Evolutionary conservation across 2,797 vertebrate genomes (phyloP), one percentile per base, ranked within the genome.

Genomic region (Pteronotus mesoamericanus): DNA sequence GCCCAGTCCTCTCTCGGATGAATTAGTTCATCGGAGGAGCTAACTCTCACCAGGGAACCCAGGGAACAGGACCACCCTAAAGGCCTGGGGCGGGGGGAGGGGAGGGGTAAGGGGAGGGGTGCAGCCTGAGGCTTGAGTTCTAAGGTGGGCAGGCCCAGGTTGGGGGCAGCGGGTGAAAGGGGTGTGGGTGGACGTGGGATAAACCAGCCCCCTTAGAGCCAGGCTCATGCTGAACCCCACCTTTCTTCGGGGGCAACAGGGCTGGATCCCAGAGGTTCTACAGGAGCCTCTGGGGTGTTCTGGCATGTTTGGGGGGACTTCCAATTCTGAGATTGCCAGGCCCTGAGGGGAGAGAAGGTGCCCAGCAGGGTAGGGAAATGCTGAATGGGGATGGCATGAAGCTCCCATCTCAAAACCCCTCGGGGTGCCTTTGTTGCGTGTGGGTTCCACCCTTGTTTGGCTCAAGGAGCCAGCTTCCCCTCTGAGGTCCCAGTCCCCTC

Each of bases 331-430:
- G 57, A 34, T 2, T 32, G 6, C 46, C 39, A 69, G 57, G 32
- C 5, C 29, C 9, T 0, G 2, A 26, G 3, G 9, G 8, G 1
- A 14, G 2, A 68, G 9, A 0, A 10, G 26, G 9, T 46, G 34
- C 14, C 32, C 19, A 39, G 59, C 19, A n/a, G 4, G 55, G 64
- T 51, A 15, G 68, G 34, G 10, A 59, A 21, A 39, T 34, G 32
- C 64, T 34, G 24, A 24, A 21, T 44, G 51, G n/a, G 53, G 14
- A 44, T 46, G 8, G 24, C 12, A 8, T 57, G 34, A 34, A 24
- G n/a, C 26, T 21, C 5, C 66, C 29, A 5, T 22, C 37, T 46
- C 51, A 22, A 11, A 51, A 83, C 61, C 22, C 39, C 29, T 18
- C 21, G 6, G 7, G n/a, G 46, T 19, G 9, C 44, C 21, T 64